Conservation (phyloP, 2,113 vertebrate species). For the Gasterosteus aculeatus region DNA sequence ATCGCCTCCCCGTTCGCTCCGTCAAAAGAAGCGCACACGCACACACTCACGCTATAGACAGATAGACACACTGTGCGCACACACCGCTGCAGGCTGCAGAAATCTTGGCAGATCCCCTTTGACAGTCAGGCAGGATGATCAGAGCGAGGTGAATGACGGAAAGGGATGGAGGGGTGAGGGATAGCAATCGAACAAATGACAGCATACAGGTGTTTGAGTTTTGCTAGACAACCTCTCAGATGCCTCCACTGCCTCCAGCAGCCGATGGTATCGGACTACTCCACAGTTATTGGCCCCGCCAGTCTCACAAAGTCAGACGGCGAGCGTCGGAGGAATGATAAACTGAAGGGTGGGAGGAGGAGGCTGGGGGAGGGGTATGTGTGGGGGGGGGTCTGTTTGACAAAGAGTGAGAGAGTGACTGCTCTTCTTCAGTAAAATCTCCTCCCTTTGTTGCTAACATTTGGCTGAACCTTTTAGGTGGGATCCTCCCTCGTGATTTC, state of each 20-base stretch:
- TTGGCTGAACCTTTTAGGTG: slow-evolving; percentile 99
- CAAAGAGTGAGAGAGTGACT: slow-evolving; percentile 78
- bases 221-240: slow-evolving; percentile 89
- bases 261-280: slow-evolving; percentile 90
- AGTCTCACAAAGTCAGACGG: slow-evolving; percentile 74
- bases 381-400: slow-evolving; percentile 56
- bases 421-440: slow-evolving; percentile 88
- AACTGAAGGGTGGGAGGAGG: slow-evolving; percentile 30
- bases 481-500: slow-evolving; percentile 93
- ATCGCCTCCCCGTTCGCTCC: slow-evolving; percentile 78
- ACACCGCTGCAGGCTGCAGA: slow-evolving; percentile 65
- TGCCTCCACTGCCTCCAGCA: slow-evolving; percentile 76
- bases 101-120: slow-evolving; percentile 88
- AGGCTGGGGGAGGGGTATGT: slow-evolving; percentile 17
- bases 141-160: slow-evolving; percentile 89
- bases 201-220: slow-evolving; percentile 96
- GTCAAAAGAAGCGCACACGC: slow-evolving; percentile 20
- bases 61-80: slow-evolving; percentile 20
- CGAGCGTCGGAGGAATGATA: slow-evolving; percentile 41
- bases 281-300: slow-evolving; percentile 86
- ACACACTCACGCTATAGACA: slow-evolving; percentile 13
- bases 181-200: slow-evolving; percentile 93
- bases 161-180: slow-evolving; percentile 78
- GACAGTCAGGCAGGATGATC: slow-evolving; percentile 87
- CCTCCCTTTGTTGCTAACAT: slow-evolving; percentile 94